Base-by-base conservation (phyloP, 2,888 invertebrate species). In the Teleogryllus oceanicus region DNA sequence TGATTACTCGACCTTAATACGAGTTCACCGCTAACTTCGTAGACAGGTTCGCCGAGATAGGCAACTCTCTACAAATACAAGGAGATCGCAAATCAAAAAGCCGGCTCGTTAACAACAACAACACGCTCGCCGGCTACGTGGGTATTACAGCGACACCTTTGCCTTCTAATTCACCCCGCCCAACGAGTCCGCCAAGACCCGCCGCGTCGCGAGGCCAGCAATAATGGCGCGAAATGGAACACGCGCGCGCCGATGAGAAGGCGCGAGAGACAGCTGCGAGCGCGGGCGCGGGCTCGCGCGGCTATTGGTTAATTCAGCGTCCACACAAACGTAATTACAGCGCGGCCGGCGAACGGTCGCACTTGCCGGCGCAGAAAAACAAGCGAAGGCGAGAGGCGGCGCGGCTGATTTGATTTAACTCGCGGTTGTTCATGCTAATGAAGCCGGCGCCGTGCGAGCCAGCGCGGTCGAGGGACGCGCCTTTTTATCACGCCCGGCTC, bases 301-400 rank as follows among this genome's bases (percentile, higher is more conserved):
- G 62, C n/a, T 62, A n/a, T 13, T 62, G 62, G 62, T 62, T 62
- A 62, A 62, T 62, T 62, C 62, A 62, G 62, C 62, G 62, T 62
- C 62, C 62, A 62, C 62, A 62, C 62, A 62, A 62, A 62, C 62
- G n/a, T 62, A 62, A 62, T 62, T 62, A 62, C 62, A 62, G 62
- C 62, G 62, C 13, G 62, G n/a, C 62, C n/a, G n/a, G 62, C 62
- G 62, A 62, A 62, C 62, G 62, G 62, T 62, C 16, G 62, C 62
- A 62, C 62, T 62, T 62, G 37, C 37, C 37, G 62, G 62, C 62
- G 62, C 62, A 62, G 62, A 62, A 62, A 62, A 62, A 62, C 62
- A 62, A 62, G 62, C 16, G n/a, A 62, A 62, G 62, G 62, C 62
- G 62, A n/a, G 16, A 62, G 62, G 16, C 16, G 62, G 62, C 16